These are phyloP conservation scores for Diabrotica virgifera DNA, from an alignment of 1,140 invertebrate genomes.

Conservation along the genomic window DNA sequence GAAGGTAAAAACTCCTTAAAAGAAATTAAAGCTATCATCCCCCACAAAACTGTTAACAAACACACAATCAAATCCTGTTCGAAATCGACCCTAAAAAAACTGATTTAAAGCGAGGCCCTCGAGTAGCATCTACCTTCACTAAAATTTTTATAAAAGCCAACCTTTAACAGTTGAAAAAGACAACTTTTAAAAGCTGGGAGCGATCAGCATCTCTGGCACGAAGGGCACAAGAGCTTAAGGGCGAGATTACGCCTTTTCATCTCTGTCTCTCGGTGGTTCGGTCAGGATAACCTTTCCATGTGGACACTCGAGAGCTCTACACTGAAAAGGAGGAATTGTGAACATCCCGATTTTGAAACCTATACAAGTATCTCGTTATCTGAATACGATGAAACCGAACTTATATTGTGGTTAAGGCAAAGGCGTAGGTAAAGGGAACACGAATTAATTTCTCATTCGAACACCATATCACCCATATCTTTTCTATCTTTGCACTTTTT, in stretches of 20 bases:
- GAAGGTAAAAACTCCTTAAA: no score
- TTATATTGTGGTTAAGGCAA: not conserved
- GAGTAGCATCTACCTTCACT: not conserved
- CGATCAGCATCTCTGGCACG: not conserved
- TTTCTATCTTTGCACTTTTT: no score
- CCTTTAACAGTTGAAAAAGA: conserved; percentile 27
- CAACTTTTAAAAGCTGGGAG: conserved; percentile 18
- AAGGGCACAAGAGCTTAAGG: conserved; percentile 11
- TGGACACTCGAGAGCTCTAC: conserved; percentile 24
- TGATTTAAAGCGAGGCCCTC: not conserved
- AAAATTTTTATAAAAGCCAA: conserved; percentile 18
- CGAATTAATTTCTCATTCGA: no score
- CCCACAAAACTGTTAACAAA: not conserved
- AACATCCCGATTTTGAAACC: conserved; percentile 31
- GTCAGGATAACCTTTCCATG: conserved; percentile 21
- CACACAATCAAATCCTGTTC: not conserved
- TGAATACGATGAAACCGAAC: conserved; percentile 10
- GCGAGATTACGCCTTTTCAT: conserved; percentile 2
- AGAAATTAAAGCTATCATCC: not conserved
- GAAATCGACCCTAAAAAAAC: not conserved
- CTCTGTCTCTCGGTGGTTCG: conserved; percentile 9
- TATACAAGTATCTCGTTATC: conserved; percentile 35
- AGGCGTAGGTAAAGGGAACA: not conserved
- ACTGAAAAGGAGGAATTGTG: conserved; percentile 28
- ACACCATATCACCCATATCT: no score